A percentile compares a stretch with the other conserved stretches of the same genome.
phyloP scores from a whole-genome alignment of 2,888 invertebrate species.

The Allacma fusca region DNA sequence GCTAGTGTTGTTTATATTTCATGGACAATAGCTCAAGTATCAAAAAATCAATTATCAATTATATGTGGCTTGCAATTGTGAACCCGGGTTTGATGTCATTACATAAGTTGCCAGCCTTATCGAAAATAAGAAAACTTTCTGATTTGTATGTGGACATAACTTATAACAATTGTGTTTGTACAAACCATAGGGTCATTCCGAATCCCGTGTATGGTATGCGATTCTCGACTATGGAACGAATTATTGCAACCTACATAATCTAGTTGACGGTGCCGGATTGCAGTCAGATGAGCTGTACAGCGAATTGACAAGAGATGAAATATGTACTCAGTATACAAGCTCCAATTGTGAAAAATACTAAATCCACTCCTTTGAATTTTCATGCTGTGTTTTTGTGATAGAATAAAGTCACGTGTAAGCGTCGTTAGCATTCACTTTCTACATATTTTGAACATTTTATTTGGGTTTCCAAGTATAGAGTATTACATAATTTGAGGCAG shows the following conservation, averaged over 20 bases:
- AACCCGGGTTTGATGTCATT: too few relatives aligned
- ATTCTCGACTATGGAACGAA: constrained; percentile 63
- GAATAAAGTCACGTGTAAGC: too few relatives aligned
- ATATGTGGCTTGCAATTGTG: too few relatives aligned
- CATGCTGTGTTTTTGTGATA: background rate
- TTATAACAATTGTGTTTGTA: background rate
- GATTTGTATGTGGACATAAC: constrained; percentile 6
- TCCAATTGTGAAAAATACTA: constrained; percentile 63
- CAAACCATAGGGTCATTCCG: constrained; percentile 61
- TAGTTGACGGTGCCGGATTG: constrained; percentile 62
- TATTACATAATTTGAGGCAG: too few relatives aligned
- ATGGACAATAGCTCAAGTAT: too few relatives aligned
- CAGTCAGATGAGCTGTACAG: constrained; percentile 59
- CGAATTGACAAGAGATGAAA: constrained; percentile 62
- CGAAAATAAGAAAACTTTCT: too few relatives aligned
- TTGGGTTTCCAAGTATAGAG: too few relatives aligned
- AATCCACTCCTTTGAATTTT: constrained; percentile 10
- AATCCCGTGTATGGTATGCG: constrained; percentile 61
- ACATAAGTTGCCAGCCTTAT: too few relatives aligned
- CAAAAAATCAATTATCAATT: too few relatives aligned
- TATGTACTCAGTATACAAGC: constrained; percentile 63
- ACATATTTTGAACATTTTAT: too few relatives aligned
- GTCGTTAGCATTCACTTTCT: too few relatives aligned
- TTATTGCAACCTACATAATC: constrained; percentile 63
- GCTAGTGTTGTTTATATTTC: too few relatives aligned